Base-by-base conservation (phyloP, 2,888 invertebrate genomes). In the Prostheceraeus crozeri region DNA sequence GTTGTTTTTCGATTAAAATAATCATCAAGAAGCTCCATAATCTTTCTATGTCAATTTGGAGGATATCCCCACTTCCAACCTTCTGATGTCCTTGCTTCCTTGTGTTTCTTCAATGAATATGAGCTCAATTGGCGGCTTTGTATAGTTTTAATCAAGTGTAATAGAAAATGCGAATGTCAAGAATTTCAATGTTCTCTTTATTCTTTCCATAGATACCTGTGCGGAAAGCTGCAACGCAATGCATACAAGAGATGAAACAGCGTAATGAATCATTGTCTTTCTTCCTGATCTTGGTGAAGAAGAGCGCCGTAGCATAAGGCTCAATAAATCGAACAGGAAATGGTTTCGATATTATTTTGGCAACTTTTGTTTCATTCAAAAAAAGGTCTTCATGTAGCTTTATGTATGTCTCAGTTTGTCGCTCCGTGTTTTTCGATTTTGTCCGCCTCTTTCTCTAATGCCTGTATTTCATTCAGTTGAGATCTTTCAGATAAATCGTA, bases 381-480 rank as follows among this genome's bases (percentile, higher is more conserved):
- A 53, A 33, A 53, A 53, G 31, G 35, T 28, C 27, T 36, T 53
- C 10, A 3, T 30, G 35, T 19, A 35, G 16, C 35, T 53, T 36
- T 11, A 53, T 19, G 31, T 53, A 53, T 19, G 16, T 21, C 19
- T 21, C 53, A 19, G 53, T 53, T 23, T 53, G 53, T 31, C 31
- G 25, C 27, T 53, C 53, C 4, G 53, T 53, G 25, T 25, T 30
- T 53, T 27, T 28, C 31, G 35, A 28, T 35, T 35, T 16, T 19
- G n/a, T n/a, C n/a, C n/a, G 53, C 53, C 19, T 28, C 53, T 16
- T 21, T 53, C 53, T n/a, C n/a, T n/a, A n/a, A n/a, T n/a, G n/a
- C n/a, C n/a, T n/a, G n/a, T n/a, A n/a, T n/a, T n/a, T n/a, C n/a
- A n/a, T n/a, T n/a, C n/a, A n/a, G n/a, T n/a, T n/a, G n/a, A n/a